phyloP scores from a whole-genome alignment of 2,797 vertebrate species.

The Rhyacichthys aspro region DNA sequence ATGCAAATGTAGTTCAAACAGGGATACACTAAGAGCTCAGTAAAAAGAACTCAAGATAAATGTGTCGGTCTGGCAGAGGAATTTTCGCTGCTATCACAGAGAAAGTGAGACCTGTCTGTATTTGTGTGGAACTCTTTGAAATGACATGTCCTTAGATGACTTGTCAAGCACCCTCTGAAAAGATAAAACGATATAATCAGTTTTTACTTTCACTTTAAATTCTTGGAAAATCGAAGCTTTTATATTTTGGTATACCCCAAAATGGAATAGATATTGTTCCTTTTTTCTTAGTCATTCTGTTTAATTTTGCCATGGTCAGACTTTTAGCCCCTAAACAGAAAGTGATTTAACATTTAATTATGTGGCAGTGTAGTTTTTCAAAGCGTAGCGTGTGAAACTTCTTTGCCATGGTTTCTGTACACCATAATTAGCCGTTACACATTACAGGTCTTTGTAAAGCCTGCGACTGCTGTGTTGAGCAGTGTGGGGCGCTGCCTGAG shows the following conservation, averaged over 20 bases:
- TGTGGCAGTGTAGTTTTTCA: slow-evolving; percentile 5
- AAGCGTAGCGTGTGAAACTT: neutral
- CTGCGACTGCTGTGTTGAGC: slow-evolving; percentile 23
- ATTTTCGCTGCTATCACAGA: neutral
- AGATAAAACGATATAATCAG: slow-evolving; percentile 10
- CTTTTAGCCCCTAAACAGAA: slow-evolving; percentile 1
- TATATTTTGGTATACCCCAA: neutral
- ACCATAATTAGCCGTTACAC: slow-evolving; percentile 34
- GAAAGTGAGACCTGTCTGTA: slow-evolving; percentile 10
- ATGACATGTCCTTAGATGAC: slow-evolving; percentile 11
- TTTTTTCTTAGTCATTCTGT: no score
- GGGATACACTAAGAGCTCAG: neutral
- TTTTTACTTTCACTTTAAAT: neutral
- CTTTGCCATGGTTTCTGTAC: slow-evolving; percentile 16
- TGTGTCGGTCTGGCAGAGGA: slow-evolving; percentile 7
- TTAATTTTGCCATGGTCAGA: slow-evolving; percentile 3
- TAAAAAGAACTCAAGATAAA: neutral
- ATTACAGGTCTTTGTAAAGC: slow-evolving; percentile 31
- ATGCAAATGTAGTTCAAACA: neutral
- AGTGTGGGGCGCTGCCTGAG: slow-evolving; percentile 35
- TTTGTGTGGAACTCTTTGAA: slow-evolving; percentile 10
- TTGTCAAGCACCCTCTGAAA: slow-evolving; percentile 1
- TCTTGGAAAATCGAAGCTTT: neutral
- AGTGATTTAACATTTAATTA: slow-evolving; percentile 15
- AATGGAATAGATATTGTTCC: neutral